Evolutionary conservation across 1,140 invertebrate species (phyloP).

Genomic region (Rhagoletis pomonella): DNA sequence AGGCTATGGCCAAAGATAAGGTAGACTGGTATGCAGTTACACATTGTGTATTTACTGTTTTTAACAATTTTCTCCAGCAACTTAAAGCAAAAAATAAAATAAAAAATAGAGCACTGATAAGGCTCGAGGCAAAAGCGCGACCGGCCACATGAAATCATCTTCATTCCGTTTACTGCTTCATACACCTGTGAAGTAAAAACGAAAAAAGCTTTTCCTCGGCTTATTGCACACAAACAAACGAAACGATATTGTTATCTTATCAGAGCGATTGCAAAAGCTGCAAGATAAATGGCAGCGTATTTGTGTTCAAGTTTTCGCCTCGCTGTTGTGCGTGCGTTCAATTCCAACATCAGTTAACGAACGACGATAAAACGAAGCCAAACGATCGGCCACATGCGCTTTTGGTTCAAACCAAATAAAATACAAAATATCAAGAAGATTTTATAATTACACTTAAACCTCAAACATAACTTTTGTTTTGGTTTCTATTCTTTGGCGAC

Average conservation of each 20-base stretch:
- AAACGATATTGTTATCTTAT: slow-evolving; percentile 32
- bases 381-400: background rate
- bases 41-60: too few species aligned
- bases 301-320: background rate
- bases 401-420: background rate
- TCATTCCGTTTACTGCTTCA: too few species aligned
- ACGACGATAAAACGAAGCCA: slow-evolving; percentile 25
- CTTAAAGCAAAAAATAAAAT: too few species aligned
- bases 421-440: background rate
- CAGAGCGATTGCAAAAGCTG: background rate
- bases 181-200: too few species aligned
- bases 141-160: too few species aligned
- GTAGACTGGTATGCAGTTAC: too few species aligned
- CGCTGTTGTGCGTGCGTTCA: background rate
- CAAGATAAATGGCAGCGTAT: background rate
- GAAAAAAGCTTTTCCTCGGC: too few species aligned
- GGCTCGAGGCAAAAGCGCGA: too few species aligned
- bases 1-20: too few species aligned
- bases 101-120: too few species aligned
- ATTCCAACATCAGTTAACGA: slow-evolving; percentile 2
- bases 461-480: background rate
- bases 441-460: background rate
- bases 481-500: background rate
- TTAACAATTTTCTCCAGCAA: too few species aligned
- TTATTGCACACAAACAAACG: too few species aligned